Evolutionary conservation across 1,140 invertebrate species (phyloP), one percentile per base, ranked within the genome.

Genomic region (Physella acuta): DNA sequence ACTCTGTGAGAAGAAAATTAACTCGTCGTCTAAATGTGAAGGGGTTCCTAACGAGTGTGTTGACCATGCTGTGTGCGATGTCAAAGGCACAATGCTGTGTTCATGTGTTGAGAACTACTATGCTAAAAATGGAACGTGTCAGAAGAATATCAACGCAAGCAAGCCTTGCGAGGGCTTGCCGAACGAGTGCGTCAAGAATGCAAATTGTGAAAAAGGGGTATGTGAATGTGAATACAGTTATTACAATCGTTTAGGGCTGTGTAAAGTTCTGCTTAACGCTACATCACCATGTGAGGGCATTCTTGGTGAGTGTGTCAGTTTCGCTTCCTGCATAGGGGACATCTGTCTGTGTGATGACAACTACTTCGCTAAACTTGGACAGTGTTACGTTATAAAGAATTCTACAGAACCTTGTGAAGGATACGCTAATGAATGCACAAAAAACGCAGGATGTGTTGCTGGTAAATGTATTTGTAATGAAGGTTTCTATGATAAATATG

Each of bases 21-120:
- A 63, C 31, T 2, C 61, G n/a, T 49, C 8, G 16, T 33, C 8
- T 11, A 20, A 28, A 2, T 65, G 63, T 33, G 44, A 55, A 16
- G 63, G 63, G 4, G 39, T 63, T 2, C 3, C 2, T 34, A 39
- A 63, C 4, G 61, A 63, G n/a, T 44, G 61, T 49, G 61, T 44
- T 1, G 61, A 51, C 26, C 4, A 30, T 49, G 61, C 61, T 2
- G 37, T 63, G 2, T 49, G 61, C 26, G 37, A 63, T 28, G 37
- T 49, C n/a, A 28, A 16, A 1, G n/a, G 11, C 37, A 31, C 39
- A 26, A 62, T 26, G 36, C 67, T 53, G 11, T 71, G 70, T n/a
- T 34, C 49, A 8, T 71, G 70, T 61, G 44, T 68, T 24, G 37
- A 24, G 3, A 59, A 60, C 3, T 67, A 37, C 59, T 71, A 71